A percentile compares a stretch with the other conserved stretches of the same genome.
Conservation (phyloP, 1,140 invertebrate genomes). For the Meloidogyne exigua region DNA sequence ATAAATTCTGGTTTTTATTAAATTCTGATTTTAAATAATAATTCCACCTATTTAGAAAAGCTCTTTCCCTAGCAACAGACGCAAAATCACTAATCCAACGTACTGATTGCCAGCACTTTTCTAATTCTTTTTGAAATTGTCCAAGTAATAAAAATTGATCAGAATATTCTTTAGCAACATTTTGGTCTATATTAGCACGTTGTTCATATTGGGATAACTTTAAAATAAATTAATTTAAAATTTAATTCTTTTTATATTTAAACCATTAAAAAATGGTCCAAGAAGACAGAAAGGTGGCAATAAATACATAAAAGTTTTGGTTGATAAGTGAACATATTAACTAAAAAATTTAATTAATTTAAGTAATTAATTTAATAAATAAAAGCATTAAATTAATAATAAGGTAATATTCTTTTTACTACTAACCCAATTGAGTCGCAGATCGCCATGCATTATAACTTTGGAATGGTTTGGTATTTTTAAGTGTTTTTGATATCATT, state of each 20-base stretch:
- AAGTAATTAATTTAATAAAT: conserved; percentile 50
- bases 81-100: conserved; percentile 49
- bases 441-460: no score
- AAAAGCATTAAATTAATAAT: conserved; percentile 9
- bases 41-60: neutral
- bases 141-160: conserved; percentile 37
- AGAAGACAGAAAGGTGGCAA: conserved; percentile 42
- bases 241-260: no score
- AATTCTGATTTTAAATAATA: no score
- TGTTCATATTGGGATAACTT: conserved; percentile 45
- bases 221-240: neutral
- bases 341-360: conserved; percentile 6
- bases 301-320: conserved; percentile 46
- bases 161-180: conserved; percentile 32
- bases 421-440: no score
- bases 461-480: no score
- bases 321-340: conserved; percentile 41
- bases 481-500: no score
- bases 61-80: conserved; percentile 39
- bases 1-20: neutral
- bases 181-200: conserved; percentile 42
- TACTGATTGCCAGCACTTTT: conserved; percentile 34
- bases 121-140: conserved; percentile 41
- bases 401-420: no score
- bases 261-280: conserved; percentile 47